Conservation (phyloP, 2,888 invertebrate genomes). For the Dasypolia templi region DNA sequence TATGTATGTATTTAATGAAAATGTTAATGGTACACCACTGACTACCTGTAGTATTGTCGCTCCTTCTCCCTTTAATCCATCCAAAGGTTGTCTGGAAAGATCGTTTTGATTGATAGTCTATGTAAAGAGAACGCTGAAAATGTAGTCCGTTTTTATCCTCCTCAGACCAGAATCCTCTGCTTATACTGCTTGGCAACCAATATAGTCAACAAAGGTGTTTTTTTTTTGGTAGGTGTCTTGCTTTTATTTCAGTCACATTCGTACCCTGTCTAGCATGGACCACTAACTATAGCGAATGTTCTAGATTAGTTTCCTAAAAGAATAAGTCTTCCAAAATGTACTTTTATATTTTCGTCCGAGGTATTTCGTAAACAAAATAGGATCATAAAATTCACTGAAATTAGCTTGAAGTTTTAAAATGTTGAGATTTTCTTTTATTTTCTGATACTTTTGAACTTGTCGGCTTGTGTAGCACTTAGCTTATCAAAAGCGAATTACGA, state of each 20-base stretch:
- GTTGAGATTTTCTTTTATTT: constrained; percentile 35
- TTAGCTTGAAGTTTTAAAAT: constrained; percentile 33
- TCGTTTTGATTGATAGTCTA: no score
- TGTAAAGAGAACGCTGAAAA: no score
- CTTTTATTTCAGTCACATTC: not conserved
- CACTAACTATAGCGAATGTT: not conserved
- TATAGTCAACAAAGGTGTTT: no score
- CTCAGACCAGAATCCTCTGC: not conserved
- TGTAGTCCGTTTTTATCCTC: no score
- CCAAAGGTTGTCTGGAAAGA: no score
- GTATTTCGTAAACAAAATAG: constrained; percentile 20
- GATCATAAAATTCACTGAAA: constrained; percentile 26
- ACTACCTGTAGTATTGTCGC: no score
- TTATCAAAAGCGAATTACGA: constrained; percentile 53
- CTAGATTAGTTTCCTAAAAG: not conserved
- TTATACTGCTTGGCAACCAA: not conserved
- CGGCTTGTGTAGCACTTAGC: constrained; percentile 53
- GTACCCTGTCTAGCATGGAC: not conserved
- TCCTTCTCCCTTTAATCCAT: no score
- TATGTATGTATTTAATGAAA: no score
- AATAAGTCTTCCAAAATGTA: not conserved
- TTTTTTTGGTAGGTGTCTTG: not conserved
- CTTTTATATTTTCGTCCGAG: constrained; percentile 12
- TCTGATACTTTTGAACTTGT: constrained; percentile 21
- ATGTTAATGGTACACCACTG: no score